phyloP scores from a whole-genome alignment of 2,113 vertebrate genomes.

The Aleadryas rufinucha region DNA sequence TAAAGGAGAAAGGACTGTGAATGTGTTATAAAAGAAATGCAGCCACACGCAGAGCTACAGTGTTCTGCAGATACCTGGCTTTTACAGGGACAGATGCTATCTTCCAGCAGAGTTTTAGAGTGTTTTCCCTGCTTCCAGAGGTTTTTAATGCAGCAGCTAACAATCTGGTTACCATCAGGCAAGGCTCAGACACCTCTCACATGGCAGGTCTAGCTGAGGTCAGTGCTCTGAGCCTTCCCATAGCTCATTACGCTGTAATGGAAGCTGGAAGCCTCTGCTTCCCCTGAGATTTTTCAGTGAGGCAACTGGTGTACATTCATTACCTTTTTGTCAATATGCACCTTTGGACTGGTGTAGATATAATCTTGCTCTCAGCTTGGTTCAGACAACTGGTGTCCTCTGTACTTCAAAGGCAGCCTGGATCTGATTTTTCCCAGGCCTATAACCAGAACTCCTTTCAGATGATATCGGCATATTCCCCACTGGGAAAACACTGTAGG shows the following conservation, averaged over 20 bases:
- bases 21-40: not conserved
- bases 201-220: not conserved
- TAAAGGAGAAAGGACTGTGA: not conserved
- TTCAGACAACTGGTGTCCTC: not conserved
- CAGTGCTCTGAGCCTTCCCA: not conserved
- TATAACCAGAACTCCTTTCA: not conserved
- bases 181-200: not conserved
- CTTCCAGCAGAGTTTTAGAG: not conserved
- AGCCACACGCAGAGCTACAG: accelerated
- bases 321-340: not conserved
- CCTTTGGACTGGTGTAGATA: not conserved
- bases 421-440: not conserved
- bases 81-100: not conserved
- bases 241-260: not conserved
- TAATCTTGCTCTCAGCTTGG: not conserved
- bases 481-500: not conserved
- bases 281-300: not conserved
- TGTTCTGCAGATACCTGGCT: not conserved
- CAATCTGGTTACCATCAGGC: not conserved
- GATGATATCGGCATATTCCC: not conserved
- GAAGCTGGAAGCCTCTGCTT: not conserved
- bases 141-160: not conserved
- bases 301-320: not conserved
- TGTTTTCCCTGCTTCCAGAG: not conserved
- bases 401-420: not conserved